These are phyloP conservation scores for Agonopterix subpropinquella DNA, from an alignment of 2,888 invertebrate genomes.

Conservation along the genomic window DNA sequence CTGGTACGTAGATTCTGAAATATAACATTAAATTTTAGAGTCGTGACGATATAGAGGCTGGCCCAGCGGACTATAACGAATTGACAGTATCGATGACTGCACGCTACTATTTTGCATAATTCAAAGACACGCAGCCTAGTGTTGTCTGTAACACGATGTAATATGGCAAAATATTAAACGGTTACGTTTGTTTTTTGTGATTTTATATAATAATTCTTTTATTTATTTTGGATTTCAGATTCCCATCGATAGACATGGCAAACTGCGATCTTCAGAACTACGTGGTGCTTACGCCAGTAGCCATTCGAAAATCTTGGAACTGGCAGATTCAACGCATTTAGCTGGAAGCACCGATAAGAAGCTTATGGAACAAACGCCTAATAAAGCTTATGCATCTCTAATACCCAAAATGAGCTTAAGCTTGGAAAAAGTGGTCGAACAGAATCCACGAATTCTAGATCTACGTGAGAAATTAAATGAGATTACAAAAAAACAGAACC, in stretches of 20 bases:
- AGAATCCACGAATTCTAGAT: conserved; percentile 64
- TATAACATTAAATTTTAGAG: conserved; percentile 1
- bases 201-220: background rate
- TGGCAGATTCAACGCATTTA: conserved; percentile 22
- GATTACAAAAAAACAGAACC: conserved; percentile 61
- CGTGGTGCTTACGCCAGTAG: conserved; percentile 49
- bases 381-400: conserved; percentile 52
- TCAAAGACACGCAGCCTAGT: background rate
- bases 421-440: conserved; percentile 58
- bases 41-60: conserved; percentile 1
- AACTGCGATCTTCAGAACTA: conserved; percentile 52
- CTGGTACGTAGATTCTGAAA: conserved; percentile 1
- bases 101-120: conserved; percentile 4
- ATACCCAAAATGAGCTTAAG: conserved; percentile 66
- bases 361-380: conserved; percentile 37
- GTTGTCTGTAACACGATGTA: background rate
- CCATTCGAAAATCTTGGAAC: conserved; percentile 40
- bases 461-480: conserved; percentile 64
- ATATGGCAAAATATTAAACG: background rate
- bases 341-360: conserved; percentile 25
- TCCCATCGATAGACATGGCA: conserved; percentile 64
- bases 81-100: conserved; percentile 5
- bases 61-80: conserved; percentile 1
- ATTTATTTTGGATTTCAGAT: conserved; percentile 48
- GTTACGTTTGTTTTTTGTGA: too few species aligned